phyloP scores from a whole-genome alignment of 2,797 vertebrate species.

The Poecilia wingei region DNA sequence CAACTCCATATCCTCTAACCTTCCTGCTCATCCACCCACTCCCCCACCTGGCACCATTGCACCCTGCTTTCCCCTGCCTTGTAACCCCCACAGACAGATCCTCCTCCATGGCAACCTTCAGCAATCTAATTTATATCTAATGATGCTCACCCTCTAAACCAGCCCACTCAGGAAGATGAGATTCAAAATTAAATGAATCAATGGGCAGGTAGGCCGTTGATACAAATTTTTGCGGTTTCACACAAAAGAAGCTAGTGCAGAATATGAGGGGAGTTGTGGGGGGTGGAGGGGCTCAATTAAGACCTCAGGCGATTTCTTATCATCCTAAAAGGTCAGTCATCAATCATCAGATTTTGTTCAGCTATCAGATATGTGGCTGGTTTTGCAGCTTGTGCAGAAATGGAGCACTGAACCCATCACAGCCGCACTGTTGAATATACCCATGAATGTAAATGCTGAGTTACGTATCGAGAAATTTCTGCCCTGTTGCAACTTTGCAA shows the following conservation, averaged over 20 bases:
- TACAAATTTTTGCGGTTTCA: conserved; percentile 17
- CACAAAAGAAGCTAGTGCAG: conserved; percentile 10
- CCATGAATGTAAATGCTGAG: neutral
- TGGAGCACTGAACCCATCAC: neutral
- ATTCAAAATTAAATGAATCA: conserved; percentile 59
- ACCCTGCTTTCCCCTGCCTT: conserved; percentile 53
- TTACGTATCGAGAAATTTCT: neutral
- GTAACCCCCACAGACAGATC: conserved; percentile 58
- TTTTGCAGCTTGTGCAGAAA: conserved; percentile 5
- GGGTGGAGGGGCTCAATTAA: neutral
- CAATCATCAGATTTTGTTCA: conserved; percentile 9
- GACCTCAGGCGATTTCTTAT: neutral
- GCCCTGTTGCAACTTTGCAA: conserved; percentile 3
- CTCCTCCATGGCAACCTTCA: conserved; percentile 62
- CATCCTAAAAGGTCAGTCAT: neutral
- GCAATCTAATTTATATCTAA: conserved; percentile 74
- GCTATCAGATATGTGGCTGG: neutral
- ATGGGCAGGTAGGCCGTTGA: conserved; percentile 46
- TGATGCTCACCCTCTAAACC: conserved; percentile 54
- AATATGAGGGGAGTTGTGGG: neutral
- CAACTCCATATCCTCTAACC: conserved; percentile 74
- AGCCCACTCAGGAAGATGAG: conserved; percentile 58
- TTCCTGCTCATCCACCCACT: conserved; percentile 66
- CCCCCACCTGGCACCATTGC: conserved; percentile 57
- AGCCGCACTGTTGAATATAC: neutral